Conservation (phyloP, 2,888 invertebrate species). For the Melanostoma mellinum region DNA sequence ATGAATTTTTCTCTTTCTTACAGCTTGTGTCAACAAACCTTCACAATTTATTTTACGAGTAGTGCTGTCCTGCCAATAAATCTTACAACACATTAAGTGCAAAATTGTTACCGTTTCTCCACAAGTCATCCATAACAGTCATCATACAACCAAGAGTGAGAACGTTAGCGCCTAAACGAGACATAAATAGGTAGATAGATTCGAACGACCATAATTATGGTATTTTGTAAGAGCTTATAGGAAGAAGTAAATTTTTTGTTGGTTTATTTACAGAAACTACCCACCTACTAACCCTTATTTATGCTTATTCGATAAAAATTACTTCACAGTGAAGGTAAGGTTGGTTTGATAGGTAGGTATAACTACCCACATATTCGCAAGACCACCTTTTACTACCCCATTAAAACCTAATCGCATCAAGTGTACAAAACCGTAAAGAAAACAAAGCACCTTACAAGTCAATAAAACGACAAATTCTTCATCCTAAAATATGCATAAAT, state of each 20-base stretch:
- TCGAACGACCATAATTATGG: conserved; percentile 3
- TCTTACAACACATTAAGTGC: conserved; percentile 31
- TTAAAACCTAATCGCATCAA: neutral
- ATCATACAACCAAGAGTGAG: neutral
- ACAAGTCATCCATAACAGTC: conserved; percentile 15
- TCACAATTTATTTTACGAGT: conserved; percentile 18
- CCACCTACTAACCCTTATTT: conserved; percentile 12
- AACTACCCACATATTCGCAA: too few relatives aligned
- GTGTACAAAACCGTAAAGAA: neutral
- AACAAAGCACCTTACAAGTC: neutral
- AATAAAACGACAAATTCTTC: conserved; percentile 1
- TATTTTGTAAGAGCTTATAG: conserved; percentile 1
- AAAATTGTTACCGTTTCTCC: conserved; percentile 6
- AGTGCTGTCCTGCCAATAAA: conserved; percentile 22
- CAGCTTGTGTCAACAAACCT: conserved; percentile 8
- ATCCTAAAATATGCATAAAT: conserved; percentile 4
- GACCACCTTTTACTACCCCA: neutral
- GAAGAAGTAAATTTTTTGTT: conserved; percentile 5
- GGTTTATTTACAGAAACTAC: neutral
- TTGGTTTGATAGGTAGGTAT: neutral
- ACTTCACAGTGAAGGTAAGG: neutral
- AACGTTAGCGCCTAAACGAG: conserved; percentile 10
- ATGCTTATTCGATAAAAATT: neutral
- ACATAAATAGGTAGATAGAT: neutral
- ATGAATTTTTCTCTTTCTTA: too few relatives aligned